Conservation (phyloP, 1,140 invertebrate genomes). For the Neodiprion lecontei region DNA sequence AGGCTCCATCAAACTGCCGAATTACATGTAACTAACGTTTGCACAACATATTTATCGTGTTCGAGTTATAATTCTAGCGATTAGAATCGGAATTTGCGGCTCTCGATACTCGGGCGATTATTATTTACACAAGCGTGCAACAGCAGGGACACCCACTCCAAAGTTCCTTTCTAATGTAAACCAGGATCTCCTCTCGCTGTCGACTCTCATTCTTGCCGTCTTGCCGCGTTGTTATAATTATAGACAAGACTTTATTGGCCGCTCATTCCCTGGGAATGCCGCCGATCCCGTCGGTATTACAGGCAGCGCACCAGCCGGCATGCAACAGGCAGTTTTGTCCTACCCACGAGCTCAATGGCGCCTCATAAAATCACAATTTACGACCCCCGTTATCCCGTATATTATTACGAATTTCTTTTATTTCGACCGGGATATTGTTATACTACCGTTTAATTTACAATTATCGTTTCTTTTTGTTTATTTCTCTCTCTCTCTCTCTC, state of each 20-base stretch:
- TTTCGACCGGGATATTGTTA: neutral
- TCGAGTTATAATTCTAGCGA: neutral
- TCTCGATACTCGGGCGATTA: neutral
- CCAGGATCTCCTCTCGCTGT: conserved; percentile 6
- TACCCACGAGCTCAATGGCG: neutral
- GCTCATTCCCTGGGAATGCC: too few species aligned
- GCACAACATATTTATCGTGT: too few species aligned
- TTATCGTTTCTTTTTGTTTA: too few species aligned
- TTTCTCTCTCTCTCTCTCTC: too few species aligned
- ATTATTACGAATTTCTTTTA: neutral
- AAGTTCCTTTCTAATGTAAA: conserved; percentile 15
- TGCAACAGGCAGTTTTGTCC: neutral
- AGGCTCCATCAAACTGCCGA: too few species aligned
- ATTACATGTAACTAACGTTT: too few species aligned
- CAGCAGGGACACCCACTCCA: conserved; percentile 14
- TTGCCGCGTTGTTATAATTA: conserved; percentile 6
- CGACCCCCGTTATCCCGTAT: neutral
- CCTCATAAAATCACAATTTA: neutral
- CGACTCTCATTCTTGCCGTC: neutral
- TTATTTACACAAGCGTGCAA: neutral
- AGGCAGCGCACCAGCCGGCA: too few species aligned
- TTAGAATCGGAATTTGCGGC: neutral
- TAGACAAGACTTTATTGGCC: neutral
- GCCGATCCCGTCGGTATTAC: too few species aligned
- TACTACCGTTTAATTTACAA: too few species aligned